These are phyloP conservation scores for Coreoperca whiteheadi DNA, from an alignment of 2,113 vertebrate genomes.

Conservation along the genomic window DNA sequence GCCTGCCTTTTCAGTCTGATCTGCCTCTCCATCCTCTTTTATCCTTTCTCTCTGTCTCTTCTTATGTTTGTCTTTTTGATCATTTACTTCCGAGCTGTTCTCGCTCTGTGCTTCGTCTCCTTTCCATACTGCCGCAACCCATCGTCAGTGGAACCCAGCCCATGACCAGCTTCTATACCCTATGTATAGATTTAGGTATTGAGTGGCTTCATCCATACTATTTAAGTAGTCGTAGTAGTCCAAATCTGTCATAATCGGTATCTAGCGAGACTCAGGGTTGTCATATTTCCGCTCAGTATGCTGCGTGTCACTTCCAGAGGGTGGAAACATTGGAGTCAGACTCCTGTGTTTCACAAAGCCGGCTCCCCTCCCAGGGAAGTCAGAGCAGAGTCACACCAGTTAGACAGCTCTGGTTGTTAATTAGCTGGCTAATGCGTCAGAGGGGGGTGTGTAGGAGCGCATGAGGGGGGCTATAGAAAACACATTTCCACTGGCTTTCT, in stretches of 20 bases:
- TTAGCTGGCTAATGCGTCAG: conserved; percentile 29
- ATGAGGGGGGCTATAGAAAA: neutral
- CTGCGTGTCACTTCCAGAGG: conserved; percentile 19
- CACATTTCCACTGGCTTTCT: neutral
- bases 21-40: neutral
- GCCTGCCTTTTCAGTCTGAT: neutral
- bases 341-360: conserved; percentile 24
- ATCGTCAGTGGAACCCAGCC: neutral
- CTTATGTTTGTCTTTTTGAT: neutral
- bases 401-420: conserved; percentile 40
- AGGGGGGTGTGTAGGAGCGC: neutral
- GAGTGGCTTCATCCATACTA: neutral
- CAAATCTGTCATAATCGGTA: neutral
- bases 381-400: conserved; percentile 50
- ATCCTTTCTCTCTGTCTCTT: neutral
- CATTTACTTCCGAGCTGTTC: neutral
- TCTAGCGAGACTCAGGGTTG: neutral
- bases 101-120: neutral
- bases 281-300: conserved; percentile 14
- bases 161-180: neutral
- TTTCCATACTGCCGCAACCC: neutral
- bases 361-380: conserved; percentile 24
- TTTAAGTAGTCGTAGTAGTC: neutral
- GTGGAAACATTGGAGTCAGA: conserved; percentile 28
- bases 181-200: neutral